These are phyloP conservation scores for Agrotis segetum DNA, from an alignment of 2,888 invertebrate genomes.

Conservation along the genomic window DNA sequence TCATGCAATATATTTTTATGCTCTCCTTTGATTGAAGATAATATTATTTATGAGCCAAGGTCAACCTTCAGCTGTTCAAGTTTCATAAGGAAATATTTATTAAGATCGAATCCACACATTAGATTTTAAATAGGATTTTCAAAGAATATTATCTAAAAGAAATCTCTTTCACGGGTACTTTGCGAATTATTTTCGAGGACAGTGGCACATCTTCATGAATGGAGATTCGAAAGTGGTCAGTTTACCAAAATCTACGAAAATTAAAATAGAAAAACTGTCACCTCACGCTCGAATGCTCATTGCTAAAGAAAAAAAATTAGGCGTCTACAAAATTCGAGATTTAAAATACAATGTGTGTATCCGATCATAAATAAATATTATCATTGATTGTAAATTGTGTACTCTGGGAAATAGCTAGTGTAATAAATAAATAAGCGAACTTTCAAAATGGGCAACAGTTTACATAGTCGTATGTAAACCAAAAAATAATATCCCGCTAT, in stretches of 20 bases:
- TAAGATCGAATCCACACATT: constrained; percentile 43
- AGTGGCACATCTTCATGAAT: constrained; percentile 10
- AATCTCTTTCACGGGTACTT: background rate
- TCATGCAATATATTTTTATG: constrained; percentile 1
- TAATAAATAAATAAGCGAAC: constrained; percentile 34
- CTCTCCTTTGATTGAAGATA: constrained; percentile 15
- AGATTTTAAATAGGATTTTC: background rate
- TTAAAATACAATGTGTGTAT: background rate
- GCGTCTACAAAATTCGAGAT: constrained; percentile 25
- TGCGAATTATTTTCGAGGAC: constrained; percentile 9
- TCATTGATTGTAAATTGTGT: constrained; percentile 53
- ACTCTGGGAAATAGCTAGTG: constrained; percentile 58
- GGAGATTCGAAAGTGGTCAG: background rate
- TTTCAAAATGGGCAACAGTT: constrained; percentile 50
- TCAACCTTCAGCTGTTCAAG: constrained; percentile 60
- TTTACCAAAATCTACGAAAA: background rate
- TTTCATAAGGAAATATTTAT: constrained; percentile 37
- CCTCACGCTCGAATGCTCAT: constrained; percentile 8
- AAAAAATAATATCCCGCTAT: constrained; percentile 37
- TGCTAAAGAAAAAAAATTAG: constrained; percentile 44
- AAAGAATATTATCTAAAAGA: background rate
- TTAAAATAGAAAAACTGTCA: constrained; percentile 2
- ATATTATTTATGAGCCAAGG: constrained; percentile 9
- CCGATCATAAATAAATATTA: constrained; percentile 45
- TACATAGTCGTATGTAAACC: constrained; percentile 35